Conservation (phyloP, 1,140 invertebrate genomes). For the Oryzaephilus surinamensis region DNA sequence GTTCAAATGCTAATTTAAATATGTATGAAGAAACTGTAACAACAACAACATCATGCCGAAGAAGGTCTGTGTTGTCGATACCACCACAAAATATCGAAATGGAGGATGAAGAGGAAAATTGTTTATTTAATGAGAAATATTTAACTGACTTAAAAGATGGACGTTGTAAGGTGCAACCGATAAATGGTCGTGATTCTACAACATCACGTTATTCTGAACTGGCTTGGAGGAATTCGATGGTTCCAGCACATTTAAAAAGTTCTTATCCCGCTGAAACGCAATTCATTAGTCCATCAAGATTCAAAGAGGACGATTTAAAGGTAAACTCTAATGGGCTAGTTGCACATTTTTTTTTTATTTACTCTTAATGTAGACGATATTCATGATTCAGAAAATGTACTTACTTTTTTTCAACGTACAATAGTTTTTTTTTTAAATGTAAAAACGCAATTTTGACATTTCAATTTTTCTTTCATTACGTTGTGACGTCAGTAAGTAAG, state of each 20-base stretch:
- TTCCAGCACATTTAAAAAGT: constrained; percentile 77
- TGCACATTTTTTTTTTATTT: too few species aligned
- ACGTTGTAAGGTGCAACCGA: constrained; percentile 18
- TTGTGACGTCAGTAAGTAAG: too few species aligned
- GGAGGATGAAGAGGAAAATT: constrained; percentile 74
- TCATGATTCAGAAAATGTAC: too few species aligned
- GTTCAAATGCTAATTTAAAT: too few species aligned
- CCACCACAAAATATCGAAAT: constrained; percentile 53
- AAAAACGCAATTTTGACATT: too few species aligned
- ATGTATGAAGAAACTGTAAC: constrained; percentile 12
- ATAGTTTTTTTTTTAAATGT: too few species aligned
- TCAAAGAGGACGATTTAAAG: constrained; percentile 66
- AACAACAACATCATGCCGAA: neutral
- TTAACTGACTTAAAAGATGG: constrained; percentile 52
- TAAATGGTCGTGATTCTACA: constrained; percentile 25
- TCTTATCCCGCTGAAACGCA: constrained; percentile 82
- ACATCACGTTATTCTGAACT: constrained; percentile 53
- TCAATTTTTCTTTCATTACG: too few species aligned
- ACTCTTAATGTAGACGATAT: too few species aligned
- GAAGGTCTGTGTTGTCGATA: too few species aligned
- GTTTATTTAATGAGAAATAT: constrained; percentile 68
- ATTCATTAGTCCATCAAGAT: constrained; percentile 40
- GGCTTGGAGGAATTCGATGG: constrained; percentile 72
- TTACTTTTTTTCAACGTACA: too few species aligned
- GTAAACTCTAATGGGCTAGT: too few species aligned